Conservation (phyloP, 2,113 vertebrate species). For the Polyodon spathula region DNA sequence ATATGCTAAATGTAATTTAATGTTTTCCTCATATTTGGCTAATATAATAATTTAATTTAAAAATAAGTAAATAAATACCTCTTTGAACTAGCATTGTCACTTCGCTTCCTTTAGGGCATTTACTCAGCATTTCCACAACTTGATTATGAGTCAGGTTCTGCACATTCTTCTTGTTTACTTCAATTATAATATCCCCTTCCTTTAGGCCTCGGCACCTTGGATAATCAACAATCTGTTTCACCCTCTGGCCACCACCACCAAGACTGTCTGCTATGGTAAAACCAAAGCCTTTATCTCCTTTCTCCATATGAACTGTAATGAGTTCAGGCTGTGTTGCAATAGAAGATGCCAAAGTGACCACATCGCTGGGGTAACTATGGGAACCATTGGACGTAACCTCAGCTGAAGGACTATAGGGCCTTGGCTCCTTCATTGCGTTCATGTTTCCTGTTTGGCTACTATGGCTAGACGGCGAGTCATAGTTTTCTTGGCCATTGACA, state of each 20-base stretch:
- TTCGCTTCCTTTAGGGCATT: constrained; percentile 94
- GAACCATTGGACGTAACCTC: constrained; percentile 72
- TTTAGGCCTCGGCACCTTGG: constrained; percentile 88
- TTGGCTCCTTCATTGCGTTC: constrained; percentile 68
- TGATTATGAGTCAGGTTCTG: constrained; percentile 94
- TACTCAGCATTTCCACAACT: constrained; percentile 95
- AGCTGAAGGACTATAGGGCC: constrained; percentile 73
- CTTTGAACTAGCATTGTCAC: constrained; percentile 94
- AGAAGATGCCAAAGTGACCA: constrained; percentile 85
- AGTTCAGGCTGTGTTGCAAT: constrained; percentile 95
- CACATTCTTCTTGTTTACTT: constrained; percentile 97
- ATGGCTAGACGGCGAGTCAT: constrained; percentile 81
- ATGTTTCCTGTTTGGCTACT: constrained; percentile 73
- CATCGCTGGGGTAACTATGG: constrained; percentile 78
- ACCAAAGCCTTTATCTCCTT: constrained; percentile 96
- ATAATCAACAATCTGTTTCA: constrained; percentile 97
- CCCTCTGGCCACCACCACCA: constrained; percentile 85
- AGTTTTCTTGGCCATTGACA: constrained; percentile 89
- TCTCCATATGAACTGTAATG: constrained; percentile 97
- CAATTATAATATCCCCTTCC: constrained; percentile 91
- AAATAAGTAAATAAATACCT: constrained; percentile 67
- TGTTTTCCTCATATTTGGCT: too few species aligned
- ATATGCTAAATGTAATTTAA: too few species aligned
- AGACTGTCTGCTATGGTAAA: constrained; percentile 97
- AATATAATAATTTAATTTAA: too few species aligned